Percentiles rank a stretch among this genome's conserved stretches.
Conservation (phyloP, 37 sponge, comb jelly and placozoan genomes). For the Aplysina aerophoba region DNA sequence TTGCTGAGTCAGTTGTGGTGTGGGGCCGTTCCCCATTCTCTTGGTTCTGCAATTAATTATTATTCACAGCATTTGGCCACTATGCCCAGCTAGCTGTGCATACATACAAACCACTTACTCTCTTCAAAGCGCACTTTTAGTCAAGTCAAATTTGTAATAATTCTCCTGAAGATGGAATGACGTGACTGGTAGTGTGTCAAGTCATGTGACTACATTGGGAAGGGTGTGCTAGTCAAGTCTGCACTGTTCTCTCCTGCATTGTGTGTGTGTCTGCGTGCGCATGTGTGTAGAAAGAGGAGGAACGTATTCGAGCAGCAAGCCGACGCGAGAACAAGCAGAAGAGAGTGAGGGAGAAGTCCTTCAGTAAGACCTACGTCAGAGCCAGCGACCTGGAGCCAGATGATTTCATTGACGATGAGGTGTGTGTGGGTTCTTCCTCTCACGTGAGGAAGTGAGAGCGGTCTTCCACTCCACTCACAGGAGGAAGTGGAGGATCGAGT, state of each 20-base stretch:
- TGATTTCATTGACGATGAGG: conserved; percentile 46
- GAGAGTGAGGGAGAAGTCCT: conserved; percentile 65
- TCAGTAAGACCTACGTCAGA: conserved; percentile 44
- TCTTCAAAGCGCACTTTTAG: too few relatives aligned
- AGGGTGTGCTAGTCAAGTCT: not conserved
- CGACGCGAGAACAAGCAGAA: conserved; percentile 77
- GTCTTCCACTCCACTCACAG: not conserved
- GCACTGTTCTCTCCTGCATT: not conserved
- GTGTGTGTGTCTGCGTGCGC: not conserved
- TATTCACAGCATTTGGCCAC: too few relatives aligned
- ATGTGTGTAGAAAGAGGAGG: conserved; percentile 82
- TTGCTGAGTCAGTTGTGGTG: too few relatives aligned
- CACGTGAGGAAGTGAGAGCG: not conserved
- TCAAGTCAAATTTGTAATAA: too few relatives aligned
- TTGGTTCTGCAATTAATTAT: too few relatives aligned
- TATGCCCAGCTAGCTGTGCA: too few relatives aligned
- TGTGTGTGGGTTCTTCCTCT: conserved; percentile 4
- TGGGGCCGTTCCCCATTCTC: too few relatives aligned
- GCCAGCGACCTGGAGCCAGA: conserved; percentile 82
- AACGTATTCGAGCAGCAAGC: conserved; percentile 63
- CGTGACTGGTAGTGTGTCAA: too few relatives aligned
- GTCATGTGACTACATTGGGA: too few relatives aligned
- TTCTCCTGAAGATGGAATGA: too few relatives aligned
- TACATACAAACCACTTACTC: too few relatives aligned
- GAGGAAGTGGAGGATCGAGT: too few relatives aligned